A percentile compares a stretch with the other conserved stretches of the same genome.
phyloP scores from a whole-genome alignment of 2,113 vertebrate species.

The Etia nguti region DNA sequence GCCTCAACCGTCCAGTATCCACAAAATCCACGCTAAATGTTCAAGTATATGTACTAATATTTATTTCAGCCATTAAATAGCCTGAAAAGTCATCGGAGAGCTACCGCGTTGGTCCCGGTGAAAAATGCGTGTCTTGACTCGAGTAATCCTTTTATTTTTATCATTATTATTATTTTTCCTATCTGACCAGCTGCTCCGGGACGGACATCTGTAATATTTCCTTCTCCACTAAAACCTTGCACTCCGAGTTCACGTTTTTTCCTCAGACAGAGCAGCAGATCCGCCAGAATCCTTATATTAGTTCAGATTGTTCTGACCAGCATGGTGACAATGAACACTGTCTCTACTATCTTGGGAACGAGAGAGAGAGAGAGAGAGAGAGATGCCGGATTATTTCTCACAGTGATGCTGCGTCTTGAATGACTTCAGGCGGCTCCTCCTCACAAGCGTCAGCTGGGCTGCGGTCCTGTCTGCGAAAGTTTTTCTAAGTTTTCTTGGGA shows the following conservation, averaged over 20 bases:
- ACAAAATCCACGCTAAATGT: not conserved
- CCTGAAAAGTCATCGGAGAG: not conserved
- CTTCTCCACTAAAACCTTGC: not conserved
- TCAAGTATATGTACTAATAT: not conserved
- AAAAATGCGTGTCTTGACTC: not conserved
- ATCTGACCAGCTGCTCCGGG: not conserved
- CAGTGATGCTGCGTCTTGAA: not conserved
- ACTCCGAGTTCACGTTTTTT: not conserved
- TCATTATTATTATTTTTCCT: not conserved
- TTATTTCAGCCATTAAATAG: not conserved
- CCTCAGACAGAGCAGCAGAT: not conserved
- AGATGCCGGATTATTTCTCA: not conserved
- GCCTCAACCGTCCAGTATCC: not conserved
- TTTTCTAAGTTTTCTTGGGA: not conserved
- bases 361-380: not conserved
- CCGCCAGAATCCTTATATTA: not conserved
- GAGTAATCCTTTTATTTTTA: not conserved
- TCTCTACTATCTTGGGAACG: not conserved
- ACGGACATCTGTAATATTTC: not conserved
- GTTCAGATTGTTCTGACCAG: not conserved
- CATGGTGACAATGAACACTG: not conserved
- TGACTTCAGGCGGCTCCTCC: conserved; percentile 36
- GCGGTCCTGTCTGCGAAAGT: not conserved
- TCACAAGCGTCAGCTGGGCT: not conserved
- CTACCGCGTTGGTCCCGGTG: not conserved